Percentiles rank a stretch among this genome's conserved stretches.
phyloP scores from a whole-genome alignment of 2,113 vertebrate species.

The Aplodontia rufa region DNA sequence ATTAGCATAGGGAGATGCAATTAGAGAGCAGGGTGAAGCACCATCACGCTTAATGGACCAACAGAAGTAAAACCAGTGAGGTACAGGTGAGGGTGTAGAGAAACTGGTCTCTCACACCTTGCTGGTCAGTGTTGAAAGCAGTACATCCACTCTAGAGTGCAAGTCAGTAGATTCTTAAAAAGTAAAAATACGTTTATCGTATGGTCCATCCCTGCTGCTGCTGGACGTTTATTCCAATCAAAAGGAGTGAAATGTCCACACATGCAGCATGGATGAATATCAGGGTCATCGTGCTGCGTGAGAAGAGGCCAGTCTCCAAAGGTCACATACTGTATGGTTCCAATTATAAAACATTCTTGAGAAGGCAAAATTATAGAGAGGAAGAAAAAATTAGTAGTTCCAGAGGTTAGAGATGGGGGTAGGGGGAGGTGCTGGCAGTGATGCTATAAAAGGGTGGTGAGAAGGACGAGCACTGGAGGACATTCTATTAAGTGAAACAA shows the following conservation, averaged over 20 bases:
- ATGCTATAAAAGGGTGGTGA: not conserved
- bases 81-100: not conserved
- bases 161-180: not conserved
- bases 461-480: not conserved
- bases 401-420: not conserved
- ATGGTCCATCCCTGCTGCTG: not conserved
- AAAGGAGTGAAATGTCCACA: not conserved
- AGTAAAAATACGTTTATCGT: not conserved
- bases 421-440: not conserved
- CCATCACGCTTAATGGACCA: not conserved
- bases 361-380: slow-evolving; percentile 44
- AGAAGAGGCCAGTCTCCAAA: not conserved
- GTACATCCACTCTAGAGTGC: not conserved
- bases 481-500: not conserved
- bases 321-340: not conserved
- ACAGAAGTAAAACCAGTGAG: not conserved
- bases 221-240: not conserved
- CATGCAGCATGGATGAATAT: not conserved
- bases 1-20: not conserved
- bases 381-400: slow-evolving; percentile 9
- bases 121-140: not conserved
- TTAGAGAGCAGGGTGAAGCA: not conserved
- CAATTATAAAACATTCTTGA: slow-evolving; percentile 14
- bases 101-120: not conserved
- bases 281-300: not conserved